Conservation (phyloP, 2,888 invertebrate genomes). For the Fissipunctia ypsillon region DNA sequence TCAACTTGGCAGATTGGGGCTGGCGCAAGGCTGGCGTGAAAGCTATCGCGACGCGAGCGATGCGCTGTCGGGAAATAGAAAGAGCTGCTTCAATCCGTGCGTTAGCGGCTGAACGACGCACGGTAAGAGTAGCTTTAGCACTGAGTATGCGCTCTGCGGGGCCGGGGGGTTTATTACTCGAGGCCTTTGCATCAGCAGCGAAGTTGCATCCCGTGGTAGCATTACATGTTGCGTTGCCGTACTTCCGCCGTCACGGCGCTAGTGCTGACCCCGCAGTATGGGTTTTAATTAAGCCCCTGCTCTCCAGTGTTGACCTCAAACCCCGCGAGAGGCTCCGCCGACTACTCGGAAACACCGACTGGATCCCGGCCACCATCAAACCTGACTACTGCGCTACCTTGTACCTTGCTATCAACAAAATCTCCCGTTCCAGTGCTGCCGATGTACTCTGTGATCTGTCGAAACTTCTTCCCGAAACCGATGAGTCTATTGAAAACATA, state of each 20-base stretch:
- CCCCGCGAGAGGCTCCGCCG: slow-evolving; percentile 48
- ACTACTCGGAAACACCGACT: slow-evolving; percentile 51
- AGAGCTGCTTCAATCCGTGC: slow-evolving; percentile 61
- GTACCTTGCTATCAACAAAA: slow-evolving; percentile 65
- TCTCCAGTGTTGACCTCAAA: slow-evolving; percentile 67
- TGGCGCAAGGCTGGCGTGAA: slow-evolving; percentile 77
- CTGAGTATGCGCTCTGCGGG: slow-evolving; percentile 58
- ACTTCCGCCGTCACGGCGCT: slow-evolving; percentile 63
- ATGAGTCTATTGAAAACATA: slow-evolving; percentile 64
- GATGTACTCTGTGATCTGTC: slow-evolving; percentile 67
- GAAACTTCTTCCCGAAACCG: slow-evolving; percentile 65
- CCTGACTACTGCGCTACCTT: slow-evolving; percentile 73
- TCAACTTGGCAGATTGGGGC: slow-evolving; percentile 70
- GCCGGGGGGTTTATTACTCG: neutral
- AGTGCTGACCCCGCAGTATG: slow-evolving; percentile 69
- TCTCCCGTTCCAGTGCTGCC: slow-evolving; percentile 53
- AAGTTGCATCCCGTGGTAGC: slow-evolving; percentile 60
- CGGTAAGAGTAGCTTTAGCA: slow-evolving; percentile 71
- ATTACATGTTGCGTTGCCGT: slow-evolving; percentile 70
- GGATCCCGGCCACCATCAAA: slow-evolving; percentile 69
- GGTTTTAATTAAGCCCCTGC: slow-evolving; percentile 71
- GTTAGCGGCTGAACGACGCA: slow-evolving; percentile 70
- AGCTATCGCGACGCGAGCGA: slow-evolving; percentile 75
- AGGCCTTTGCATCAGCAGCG: slow-evolving; percentile 37
- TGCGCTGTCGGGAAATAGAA: slow-evolving; percentile 68